Base-by-base conservation (phyloP, 2,888 invertebrate genomes). In the Apomyelois bistriatella region DNA sequence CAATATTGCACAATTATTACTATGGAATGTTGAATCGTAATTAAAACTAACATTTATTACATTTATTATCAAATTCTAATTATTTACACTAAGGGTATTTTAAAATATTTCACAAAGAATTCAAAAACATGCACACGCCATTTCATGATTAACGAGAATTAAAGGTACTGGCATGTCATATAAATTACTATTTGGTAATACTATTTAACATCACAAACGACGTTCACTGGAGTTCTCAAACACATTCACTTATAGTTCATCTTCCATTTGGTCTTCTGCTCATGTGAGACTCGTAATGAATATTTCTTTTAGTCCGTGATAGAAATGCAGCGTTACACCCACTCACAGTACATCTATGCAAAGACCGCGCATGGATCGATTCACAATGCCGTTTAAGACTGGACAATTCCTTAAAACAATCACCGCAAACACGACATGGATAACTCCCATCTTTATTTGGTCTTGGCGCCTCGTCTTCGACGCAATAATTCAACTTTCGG, bases 241-340 rank as follows among this genome's bases (percentile, higher is more conserved):
- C 82, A 88, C 87, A 87, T 71, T 82, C 1, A 74, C 62, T 42
- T 79, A 78, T n/a, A 9, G 77, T 57, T 22, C 77, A 72, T 55
- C 76, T 69, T 9, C 85, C 84, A 36, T 83, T 85, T 64, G 85
- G 79, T 61, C 86, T 73, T 59, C 79, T 76, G 17, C 13, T 37
- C 13, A 92, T 82, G 59, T 94, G 94, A 63, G 93, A 93, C 67
- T 95, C 94, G 56, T 94, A 93, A 80, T 96, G 96, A 48, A 93
- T 91, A 74, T 95, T 96, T 57, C 96, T 92, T 62, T 94, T 94
- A 59, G 95, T 95, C 64, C 94, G 91, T 9, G 96, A 95, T 57
- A 94, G 93, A 82, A 96, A 96, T 47, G 95, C 93, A 65, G 95
- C 94, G 48, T 93, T 93, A 81, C 96, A 96, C 10, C 95, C 95